A percentile compares a stretch with the other conserved stretches of the same genome.
These are phyloP conservation scores for Drosophila hamatofila DNA, from an alignment of 2,888 invertebrate genomes.

Conservation along the genomic window DNA sequence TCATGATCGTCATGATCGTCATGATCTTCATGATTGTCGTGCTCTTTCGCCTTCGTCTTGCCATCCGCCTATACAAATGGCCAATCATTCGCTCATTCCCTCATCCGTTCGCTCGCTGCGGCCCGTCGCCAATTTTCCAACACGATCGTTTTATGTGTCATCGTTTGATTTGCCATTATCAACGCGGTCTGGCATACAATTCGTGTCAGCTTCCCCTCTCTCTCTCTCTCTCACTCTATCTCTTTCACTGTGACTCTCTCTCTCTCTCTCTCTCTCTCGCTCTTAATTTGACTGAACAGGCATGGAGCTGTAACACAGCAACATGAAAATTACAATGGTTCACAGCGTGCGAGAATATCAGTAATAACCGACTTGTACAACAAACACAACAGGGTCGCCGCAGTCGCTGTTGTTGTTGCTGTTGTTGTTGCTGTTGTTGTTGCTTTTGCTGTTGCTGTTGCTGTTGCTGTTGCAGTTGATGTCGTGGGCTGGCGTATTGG, in stretches of 20 bases:
- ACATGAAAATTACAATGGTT: constrained; percentile 80
- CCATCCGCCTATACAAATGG: constrained; percentile 55
- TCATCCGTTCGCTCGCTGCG: constrained; percentile 28
- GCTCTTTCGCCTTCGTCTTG: constrained; percentile 8
- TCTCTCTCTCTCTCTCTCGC: neutral
- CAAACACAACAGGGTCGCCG: constrained; percentile 50
- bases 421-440: neutral
- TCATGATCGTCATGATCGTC: constrained; percentile 49
- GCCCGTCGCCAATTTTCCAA: constrained; percentile 71
- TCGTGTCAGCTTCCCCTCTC: constrained; percentile 53
- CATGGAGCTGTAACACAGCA: constrained; percentile 57
- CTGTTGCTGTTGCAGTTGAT: constrained; percentile 3
- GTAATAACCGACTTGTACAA: constrained; percentile 77
- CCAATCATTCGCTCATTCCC: constrained; percentile 61
- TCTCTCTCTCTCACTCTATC: neutral
- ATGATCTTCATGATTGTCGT: constrained; percentile 47
- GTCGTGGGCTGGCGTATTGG: constrained; percentile 42
- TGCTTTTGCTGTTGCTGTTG: constrained; percentile 2
- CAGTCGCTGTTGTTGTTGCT: constrained; percentile 4
- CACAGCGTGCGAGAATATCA: constrained; percentile 68
- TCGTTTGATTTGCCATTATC: constrained; percentile 84
- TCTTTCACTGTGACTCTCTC: too few species aligned
- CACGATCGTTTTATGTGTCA: constrained; percentile 82
- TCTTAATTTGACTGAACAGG: constrained; percentile 7
- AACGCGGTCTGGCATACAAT: constrained; percentile 69